Conservation (phyloP, 2,888 invertebrate genomes). For the Agelastica alni region DNA sequence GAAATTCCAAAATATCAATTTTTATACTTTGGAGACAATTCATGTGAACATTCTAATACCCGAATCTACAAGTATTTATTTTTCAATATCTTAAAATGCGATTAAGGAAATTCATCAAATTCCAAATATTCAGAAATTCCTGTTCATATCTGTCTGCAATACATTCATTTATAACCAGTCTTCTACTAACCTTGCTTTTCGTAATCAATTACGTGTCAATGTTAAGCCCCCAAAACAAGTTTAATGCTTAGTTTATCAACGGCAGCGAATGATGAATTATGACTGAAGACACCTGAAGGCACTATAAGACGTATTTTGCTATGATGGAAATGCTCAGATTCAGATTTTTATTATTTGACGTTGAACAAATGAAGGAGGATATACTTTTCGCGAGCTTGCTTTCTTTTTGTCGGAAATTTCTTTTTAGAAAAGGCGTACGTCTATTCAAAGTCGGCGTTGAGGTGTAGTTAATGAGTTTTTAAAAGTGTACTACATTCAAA, state of each 20-base stretch:
- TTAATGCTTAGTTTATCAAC: conserved; percentile 41
- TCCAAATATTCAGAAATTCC: conserved; percentile 4
- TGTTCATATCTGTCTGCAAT: conserved; percentile 11
- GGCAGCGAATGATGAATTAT: conserved; percentile 50
- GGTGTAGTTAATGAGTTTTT: conserved; percentile 16
- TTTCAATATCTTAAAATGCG: too few relatives aligned
- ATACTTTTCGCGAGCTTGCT: conserved; percentile 15
- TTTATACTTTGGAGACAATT: too few relatives aligned
- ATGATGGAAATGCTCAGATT: conserved; percentile 17
- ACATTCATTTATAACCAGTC: conserved; percentile 21
- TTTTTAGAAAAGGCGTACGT: conserved; percentile 1
- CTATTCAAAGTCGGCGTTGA: conserved; percentile 13
- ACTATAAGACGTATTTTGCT: conserved; percentile 15
- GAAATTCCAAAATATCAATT: too few relatives aligned
- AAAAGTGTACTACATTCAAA: conserved; percentile 14
- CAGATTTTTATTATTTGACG: conserved; percentile 29
- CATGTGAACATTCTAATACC: too few relatives aligned
- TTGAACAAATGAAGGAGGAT: conserved; percentile 21
- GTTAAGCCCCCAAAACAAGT: conserved; percentile 28
- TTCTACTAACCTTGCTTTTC: conserved; percentile 18
- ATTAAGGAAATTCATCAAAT: conserved; percentile 2
- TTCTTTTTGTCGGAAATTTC: conserved; percentile 3
- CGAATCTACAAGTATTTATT: too few relatives aligned
- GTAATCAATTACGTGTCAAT: conserved; percentile 30
- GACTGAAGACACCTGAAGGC: conserved; percentile 44